phyloP scores from a whole-genome alignment of 2,113 vertebrate genomes.

The Uria lomvia region DNA sequence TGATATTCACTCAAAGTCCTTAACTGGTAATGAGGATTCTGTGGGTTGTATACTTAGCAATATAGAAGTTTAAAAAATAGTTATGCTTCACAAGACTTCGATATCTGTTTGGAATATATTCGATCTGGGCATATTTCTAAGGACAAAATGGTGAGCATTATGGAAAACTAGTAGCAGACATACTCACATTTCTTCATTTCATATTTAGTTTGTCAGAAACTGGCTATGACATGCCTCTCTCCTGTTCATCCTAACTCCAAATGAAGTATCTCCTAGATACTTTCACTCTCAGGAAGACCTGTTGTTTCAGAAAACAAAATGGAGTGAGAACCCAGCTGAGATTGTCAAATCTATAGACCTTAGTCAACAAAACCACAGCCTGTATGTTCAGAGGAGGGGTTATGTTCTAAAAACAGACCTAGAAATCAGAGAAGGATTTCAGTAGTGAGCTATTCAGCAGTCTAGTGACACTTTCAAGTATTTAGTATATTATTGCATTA shows the following conservation, averaged over 20 bases:
- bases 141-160: neutral
- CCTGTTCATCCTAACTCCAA: neutral
- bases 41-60: neutral
- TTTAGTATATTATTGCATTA: neutral
- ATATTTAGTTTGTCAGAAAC: neutral
- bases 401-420: neutral
- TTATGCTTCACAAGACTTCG: rapidly evolving
- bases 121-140: neutral
- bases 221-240: neutral
- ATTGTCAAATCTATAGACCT: neutral
- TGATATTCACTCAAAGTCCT: neutral
- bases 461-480: neutral
- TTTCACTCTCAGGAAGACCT: neutral
- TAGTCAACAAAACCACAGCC: neutral
- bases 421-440: neutral
- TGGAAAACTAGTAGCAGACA: neutral
- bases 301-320: neutral
- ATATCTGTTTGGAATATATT: neutral
- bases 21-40: neutral
- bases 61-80: neutral
- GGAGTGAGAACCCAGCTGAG: neutral
- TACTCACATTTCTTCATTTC: neutral
- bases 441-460: neutral
- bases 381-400: neutral
- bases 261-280: rapidly evolving